Percentiles rank a stretch among this genome's conserved stretches.
These are phyloP conservation scores for Antedon mediterranea DNA, from an alignment of 53 echinoderm and acorn worm genomes.

Conservation along the genomic window DNA sequence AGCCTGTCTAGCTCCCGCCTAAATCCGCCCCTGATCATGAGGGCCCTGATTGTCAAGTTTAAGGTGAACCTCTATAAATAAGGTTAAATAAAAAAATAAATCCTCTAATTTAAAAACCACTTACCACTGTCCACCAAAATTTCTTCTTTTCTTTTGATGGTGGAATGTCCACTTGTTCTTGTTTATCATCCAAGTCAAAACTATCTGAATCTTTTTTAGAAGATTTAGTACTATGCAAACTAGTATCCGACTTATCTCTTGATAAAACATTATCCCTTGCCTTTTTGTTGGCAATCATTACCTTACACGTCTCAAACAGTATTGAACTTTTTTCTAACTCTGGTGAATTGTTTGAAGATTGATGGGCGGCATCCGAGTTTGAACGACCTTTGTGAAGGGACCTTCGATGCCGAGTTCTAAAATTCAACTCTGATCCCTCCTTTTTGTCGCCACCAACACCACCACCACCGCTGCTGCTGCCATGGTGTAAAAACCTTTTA, in stretches of 20 bases:
- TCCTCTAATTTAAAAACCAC: background rate
- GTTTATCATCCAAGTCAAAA: background rate
- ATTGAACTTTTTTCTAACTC: background rate
- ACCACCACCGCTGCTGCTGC: too few species aligned
- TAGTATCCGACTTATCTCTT: background rate
- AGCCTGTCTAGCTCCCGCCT: too few species aligned
- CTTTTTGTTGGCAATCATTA: background rate
- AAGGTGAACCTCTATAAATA: too few species aligned
- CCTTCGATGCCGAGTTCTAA: background rate
- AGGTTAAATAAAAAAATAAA: too few species aligned
- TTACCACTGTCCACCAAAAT: background rate
- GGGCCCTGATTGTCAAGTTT: too few species aligned
- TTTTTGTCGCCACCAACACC: background rate
- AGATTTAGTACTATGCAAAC: background rate
- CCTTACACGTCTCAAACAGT: background rate
- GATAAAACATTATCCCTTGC: background rate
- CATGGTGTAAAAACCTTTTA: background rate
- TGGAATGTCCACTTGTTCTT: background rate
- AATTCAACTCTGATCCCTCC: background rate
- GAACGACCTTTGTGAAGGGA: background rate
- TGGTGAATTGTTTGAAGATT: background rate
- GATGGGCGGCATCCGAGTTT: background rate
- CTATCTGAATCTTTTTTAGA: background rate
- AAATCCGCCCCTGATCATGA: too few species aligned
- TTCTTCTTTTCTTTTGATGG: background rate